phyloP scores from a whole-genome alignment of 2,113 vertebrate species.

The Oncorhynchus nerka region DNA sequence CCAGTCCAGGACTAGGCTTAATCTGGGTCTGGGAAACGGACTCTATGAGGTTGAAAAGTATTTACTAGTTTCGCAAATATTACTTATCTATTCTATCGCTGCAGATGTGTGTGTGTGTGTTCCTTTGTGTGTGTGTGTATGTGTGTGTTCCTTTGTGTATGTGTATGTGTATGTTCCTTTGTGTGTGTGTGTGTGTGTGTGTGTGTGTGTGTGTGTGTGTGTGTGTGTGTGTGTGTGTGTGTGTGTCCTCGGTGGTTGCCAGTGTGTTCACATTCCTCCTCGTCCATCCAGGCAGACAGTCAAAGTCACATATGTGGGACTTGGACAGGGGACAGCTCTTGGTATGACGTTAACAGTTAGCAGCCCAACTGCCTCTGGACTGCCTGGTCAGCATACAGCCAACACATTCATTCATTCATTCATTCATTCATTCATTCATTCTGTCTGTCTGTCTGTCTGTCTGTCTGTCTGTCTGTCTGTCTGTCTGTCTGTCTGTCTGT shows the following conservation, averaged over 20 bases:
- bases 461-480: neutral
- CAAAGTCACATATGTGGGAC: neutral
- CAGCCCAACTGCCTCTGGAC: too few relatives aligned
- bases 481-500: too few relatives aligned
- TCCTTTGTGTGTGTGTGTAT: neutral
- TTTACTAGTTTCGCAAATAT: neutral
- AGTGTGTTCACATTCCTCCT: conserved; percentile 1
- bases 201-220: neutral
- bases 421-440: neutral
- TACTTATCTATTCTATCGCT: too few relatives aligned
- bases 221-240: neutral
- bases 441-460: neutral
- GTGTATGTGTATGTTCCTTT: neutral
- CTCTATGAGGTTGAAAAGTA: too few relatives aligned
- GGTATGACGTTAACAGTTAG: too few relatives aligned
- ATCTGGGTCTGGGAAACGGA: too few relatives aligned
- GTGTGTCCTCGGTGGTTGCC: neutral
- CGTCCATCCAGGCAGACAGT: neutral
- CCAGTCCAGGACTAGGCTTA: too few relatives aligned
- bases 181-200: neutral
- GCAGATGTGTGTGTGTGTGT: neutral
- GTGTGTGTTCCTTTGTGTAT: neutral
- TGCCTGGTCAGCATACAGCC: too few relatives aligned
- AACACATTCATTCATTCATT: neutral
- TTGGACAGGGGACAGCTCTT: neutral